phyloP scores from a whole-genome alignment of 2,888 invertebrate genomes.

The Drosophila aldrichi region DNA sequence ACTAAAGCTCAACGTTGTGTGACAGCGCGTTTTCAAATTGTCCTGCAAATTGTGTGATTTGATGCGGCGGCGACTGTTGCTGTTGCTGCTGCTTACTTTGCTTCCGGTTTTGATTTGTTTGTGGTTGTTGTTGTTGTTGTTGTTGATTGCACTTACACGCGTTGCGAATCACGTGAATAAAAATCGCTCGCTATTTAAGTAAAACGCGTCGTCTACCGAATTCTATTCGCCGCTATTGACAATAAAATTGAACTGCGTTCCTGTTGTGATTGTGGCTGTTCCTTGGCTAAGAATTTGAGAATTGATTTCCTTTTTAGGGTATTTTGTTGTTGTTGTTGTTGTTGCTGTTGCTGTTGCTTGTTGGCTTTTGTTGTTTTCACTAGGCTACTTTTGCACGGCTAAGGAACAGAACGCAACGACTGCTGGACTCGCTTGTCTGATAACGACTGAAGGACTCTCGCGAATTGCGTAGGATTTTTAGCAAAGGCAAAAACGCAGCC shows the following conservation, averaged over 20 bases:
- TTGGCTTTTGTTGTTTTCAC: conserved; percentile 67
- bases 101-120: conserved; percentile 17
- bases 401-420: conserved; percentile 85
- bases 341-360: conserved; percentile 36
- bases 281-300: conserved; percentile 33
- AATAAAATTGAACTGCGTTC: conserved; percentile 49
- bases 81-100: conserved; percentile 27
- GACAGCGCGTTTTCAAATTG: conserved; percentile 61
- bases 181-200: conserved; percentile 55
- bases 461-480: conserved; percentile 82
- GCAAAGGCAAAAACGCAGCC: conserved; percentile 67
- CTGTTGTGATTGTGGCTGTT: conserved; percentile 24
- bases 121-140: conserved; percentile 14
- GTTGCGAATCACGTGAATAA: conserved; percentile 71
- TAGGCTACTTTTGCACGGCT: conserved; percentile 84
- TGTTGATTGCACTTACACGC: conserved; percentile 82
- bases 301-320: conserved; percentile 55
- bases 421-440: conserved; percentile 85
- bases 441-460: conserved; percentile 84
- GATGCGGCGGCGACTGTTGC: conserved; percentile 3
- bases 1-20: conserved; percentile 82
- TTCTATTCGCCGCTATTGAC: conserved; percentile 52
- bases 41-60: conserved; percentile 49
- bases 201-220: conserved; percentile 48
- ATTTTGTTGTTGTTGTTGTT: conserved; percentile 6